A percentile compares a stretch with the other conserved stretches of the same genome.
Conservation (phyloP, 2,888 invertebrate genomes). For the Drosophila nr. fundita region DNA sequence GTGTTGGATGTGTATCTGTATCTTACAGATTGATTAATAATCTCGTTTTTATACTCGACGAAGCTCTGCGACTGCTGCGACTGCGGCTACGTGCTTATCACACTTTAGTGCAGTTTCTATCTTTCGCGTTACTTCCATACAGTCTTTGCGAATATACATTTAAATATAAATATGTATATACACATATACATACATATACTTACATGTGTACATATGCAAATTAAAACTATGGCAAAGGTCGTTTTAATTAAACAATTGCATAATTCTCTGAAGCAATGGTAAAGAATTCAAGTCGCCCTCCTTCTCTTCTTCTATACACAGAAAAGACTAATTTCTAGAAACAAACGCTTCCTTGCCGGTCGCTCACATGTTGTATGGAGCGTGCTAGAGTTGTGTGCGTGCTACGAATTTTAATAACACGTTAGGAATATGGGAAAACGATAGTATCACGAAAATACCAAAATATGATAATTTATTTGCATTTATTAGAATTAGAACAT, state of each 20-base stretch:
- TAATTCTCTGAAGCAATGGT: constrained; percentile 21
- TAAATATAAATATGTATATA: neutral
- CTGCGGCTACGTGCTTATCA: constrained; percentile 73
- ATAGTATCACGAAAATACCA: neutral
- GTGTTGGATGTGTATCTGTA: constrained; percentile 68
- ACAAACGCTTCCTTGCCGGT: constrained; percentile 5
- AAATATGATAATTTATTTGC: neutral
- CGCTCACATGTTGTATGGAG: constrained; percentile 11
- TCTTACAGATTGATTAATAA: constrained; percentile 78
- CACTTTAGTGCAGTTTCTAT: constrained; percentile 72
- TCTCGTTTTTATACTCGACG: constrained; percentile 71
- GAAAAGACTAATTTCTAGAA: constrained; percentile 14
- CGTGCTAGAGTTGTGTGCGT: neutral
- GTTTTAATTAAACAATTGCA: constrained; percentile 68
- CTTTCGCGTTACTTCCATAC: constrained; percentile 50
- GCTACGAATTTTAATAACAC: neutral
- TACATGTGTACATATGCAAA: constrained; percentile 24
- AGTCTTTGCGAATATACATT: constrained; percentile 19
- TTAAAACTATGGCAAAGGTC: constrained; percentile 57
- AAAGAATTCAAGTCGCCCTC: constrained; percentile 13
- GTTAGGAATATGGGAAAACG: neutral
- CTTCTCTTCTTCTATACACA: neutral
- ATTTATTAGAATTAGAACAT: neutral
- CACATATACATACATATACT: neutral
- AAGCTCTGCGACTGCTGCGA: constrained; percentile 23